These are phyloP conservation scores for Pteria penguin DNA, from an alignment of 2,888 invertebrate genomes.

Conservation along the genomic window DNA sequence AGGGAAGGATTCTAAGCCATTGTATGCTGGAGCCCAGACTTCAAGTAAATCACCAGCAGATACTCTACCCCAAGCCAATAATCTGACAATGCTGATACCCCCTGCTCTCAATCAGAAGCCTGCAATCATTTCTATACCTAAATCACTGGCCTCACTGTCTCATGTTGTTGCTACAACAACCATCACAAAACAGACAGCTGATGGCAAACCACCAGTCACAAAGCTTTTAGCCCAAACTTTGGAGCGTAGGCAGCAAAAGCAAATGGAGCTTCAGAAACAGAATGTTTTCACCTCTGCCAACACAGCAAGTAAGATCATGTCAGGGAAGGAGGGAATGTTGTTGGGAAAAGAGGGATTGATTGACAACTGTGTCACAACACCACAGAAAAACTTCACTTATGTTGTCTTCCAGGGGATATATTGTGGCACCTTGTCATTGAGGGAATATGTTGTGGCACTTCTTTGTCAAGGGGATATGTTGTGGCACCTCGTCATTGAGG, in stretches of 20 bases:
- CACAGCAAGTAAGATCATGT: too few relatives aligned
- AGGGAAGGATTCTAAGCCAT: background rate
- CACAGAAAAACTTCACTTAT: too few relatives aligned
- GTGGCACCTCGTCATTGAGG: too few relatives aligned
- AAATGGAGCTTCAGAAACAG: conserved; percentile 25
- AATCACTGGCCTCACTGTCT: too few relatives aligned
- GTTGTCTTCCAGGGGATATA: too few relatives aligned
- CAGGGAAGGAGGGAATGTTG: too few relatives aligned
- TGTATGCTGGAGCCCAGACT: background rate
- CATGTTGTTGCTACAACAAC: background rate
- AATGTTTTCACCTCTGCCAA: too few relatives aligned
- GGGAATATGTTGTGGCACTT: too few relatives aligned
- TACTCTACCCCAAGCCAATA: conserved; percentile 8
- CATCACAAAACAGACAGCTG: background rate
- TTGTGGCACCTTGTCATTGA: too few relatives aligned
- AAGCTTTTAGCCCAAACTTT: conserved; percentile 69
- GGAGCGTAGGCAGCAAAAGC: conserved; percentile 57
- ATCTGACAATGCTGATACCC: background rate
- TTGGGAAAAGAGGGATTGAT: too few relatives aligned
- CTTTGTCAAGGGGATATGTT: too few relatives aligned
- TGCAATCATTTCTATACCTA: background rate
- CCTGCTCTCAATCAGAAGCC: background rate
- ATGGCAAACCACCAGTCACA: conserved; percentile 56
- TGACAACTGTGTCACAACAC: too few relatives aligned
- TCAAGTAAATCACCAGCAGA: background rate